Evolutionary conservation across 1,140 invertebrate genomes (phyloP).

Genomic region (Phocides pigmalion): DNA sequence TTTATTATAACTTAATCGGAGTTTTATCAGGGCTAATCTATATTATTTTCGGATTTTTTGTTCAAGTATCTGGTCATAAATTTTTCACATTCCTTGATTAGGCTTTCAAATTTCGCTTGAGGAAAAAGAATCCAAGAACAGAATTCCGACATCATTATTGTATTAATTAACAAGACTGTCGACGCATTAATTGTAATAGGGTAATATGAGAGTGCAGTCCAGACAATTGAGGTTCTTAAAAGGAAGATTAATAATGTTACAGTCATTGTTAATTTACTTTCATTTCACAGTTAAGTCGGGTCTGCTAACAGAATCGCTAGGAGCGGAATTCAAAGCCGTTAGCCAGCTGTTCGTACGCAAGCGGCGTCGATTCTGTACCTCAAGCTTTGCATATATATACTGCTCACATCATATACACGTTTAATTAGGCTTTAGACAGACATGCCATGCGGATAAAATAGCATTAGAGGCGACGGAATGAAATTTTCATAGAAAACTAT

Average conservation of each 20-base stretch:
- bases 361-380: conserved; percentile 20
- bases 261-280: conserved; percentile 34
- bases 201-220: conserved; percentile 17
- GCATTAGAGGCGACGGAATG: neutral
- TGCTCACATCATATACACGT: conserved; percentile 9
- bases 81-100: neutral
- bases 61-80: neutral
- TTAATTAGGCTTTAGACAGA: conserved; percentile 15
- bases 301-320: conserved; percentile 29
- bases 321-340: conserved; percentile 33
- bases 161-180: conserved; percentile 5
- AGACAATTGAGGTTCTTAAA: conserved; percentile 32
- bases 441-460: neutral
- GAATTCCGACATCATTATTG: neutral
- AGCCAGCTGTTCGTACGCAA: conserved; percentile 20
- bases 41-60: conserved; percentile 7
- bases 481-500: neutral
- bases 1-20: conserved; percentile 6
- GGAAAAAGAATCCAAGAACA: conserved; percentile 7
- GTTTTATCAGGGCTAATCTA: conserved; percentile 7
- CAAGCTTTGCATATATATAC: conserved; percentile 19
- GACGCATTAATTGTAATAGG: conserved; percentile 5
- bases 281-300: conserved; percentile 32
- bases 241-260: conserved; percentile 29
- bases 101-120: neutral